Evolutionary conservation across 1,140 invertebrate species (phyloP), one percentile per base, ranked within the genome.

Genomic region (Papilio glaucus): DNA sequence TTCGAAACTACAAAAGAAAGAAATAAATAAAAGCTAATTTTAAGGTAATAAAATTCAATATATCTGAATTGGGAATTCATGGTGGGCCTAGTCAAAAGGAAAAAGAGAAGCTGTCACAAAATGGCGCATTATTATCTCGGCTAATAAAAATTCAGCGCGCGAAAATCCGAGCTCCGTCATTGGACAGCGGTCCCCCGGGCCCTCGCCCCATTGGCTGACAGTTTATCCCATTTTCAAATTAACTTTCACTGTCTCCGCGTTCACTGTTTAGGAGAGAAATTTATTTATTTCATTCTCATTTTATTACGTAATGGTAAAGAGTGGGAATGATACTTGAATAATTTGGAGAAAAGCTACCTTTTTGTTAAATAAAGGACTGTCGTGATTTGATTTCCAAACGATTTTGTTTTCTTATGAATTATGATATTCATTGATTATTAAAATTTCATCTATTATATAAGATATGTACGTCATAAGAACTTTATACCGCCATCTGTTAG

Each of bases 131-230:
- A 92, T 92, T 91, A 91, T 91, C 88, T 85, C 61, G 74, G 87
- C 89, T 92, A 92, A 92, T 92, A 92, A 92, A 92, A 92, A 92
- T 92, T 91, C 90, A 88, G 88, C 88, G 90, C 90, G 90, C 90
- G 90, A 90, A 92, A 87, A 91, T 88, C 84, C 81, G 75, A 78
- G 78, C 77, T 73, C 75, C 49, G 73, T 73, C 79, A 91, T 92
- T 92, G 88, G 90, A 70, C 77, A 79, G 49, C 78, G 73, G 80
- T 84, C 85, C 89, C 87, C 71, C 75, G 89, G 77, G 85, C 78
- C 75, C 76, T 57, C 76, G 69, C 80, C 73, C 83, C 81, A 92
- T 92, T 92, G 90, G 90, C 78, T 77, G 85, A 69, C 78, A 88
- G 84, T 87, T 92, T 90, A 91, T 92, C 87, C 87, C 89, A 91